Evolutionary conservation across 2,113 vertebrate species (phyloP).

Genomic region (Bufo bufo): DNA sequence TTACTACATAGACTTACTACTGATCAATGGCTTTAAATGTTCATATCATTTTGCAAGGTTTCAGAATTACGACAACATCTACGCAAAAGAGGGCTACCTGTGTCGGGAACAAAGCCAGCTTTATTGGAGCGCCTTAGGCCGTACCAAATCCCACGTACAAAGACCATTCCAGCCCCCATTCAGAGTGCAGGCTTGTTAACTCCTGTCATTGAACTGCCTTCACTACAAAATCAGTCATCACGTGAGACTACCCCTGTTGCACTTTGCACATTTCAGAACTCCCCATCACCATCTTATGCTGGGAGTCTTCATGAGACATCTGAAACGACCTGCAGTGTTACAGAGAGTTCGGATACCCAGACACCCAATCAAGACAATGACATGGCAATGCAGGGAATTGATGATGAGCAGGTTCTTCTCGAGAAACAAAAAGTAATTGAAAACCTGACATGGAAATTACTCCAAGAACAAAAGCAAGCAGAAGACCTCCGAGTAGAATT

Average conservation of each 20-base stretch:
- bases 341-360: constrained; percentile 11
- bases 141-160: constrained; percentile 66
- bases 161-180: constrained; percentile 68
- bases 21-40: not conserved
- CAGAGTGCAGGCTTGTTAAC: constrained; percentile 63
- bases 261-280: constrained; percentile 65
- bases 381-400: constrained; percentile 43
- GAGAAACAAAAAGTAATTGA: constrained; percentile 59
- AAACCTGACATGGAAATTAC: constrained; percentile 62
- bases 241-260: constrained; percentile 60
- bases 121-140: constrained; percentile 84
- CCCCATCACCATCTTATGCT: constrained; percentile 66
- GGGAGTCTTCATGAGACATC: constrained; percentile 37
- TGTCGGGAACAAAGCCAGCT: constrained; percentile 87
- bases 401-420: constrained; percentile 49
- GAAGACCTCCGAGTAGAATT: constrained; percentile 72
- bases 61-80: constrained; percentile 89
- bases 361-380: constrained; percentile 7
- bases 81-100: constrained; percentile 84
- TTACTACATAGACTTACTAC: not conserved
- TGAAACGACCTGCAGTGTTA: not conserved
- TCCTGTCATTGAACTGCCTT: constrained; percentile 55
- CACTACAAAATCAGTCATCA: constrained; percentile 56
- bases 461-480: constrained; percentile 63
- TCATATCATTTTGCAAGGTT: constrained; percentile 71